Evolutionary conservation across 2,797 vertebrate species (phyloP), one percentile per base, ranked within the genome.

Genomic region (Sarcoramphus papa): DNA sequence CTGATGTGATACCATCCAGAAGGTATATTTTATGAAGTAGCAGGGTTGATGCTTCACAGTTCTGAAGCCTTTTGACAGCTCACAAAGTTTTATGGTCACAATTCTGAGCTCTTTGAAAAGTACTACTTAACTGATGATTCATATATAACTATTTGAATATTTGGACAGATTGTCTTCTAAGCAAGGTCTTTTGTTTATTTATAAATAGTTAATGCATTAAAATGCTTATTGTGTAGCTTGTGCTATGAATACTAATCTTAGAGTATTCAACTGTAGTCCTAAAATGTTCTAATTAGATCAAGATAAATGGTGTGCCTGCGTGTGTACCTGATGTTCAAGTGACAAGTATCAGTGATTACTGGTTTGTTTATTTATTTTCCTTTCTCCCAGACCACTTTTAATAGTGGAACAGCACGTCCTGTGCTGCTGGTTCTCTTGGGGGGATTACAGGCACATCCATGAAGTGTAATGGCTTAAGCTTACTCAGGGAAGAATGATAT

Each of bases 181-280:
- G 48, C 78, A 90, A 88, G 53, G 37, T 97, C 70, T 88, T 96
- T 93, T 96, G 57, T 92, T 94, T 97, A 51, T 93, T 97, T 95
- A 82, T 86, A 91, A 95, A 94, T 74, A 94, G 85, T 64, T 78
- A 92, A 87, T 95, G 67, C 68, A 73, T 95, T 95, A 72, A 95
- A 95, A 92, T 96, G 74, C 63, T 88, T 88, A 94, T 95, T 92
- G 78, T 48, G 48, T 75, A n/a, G 60, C 91, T 91, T 95, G 85
- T 97, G 91, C 75, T 88, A 5, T 85, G 95, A 97, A 95, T 97
- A 81, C 75, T 97, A 92, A 93, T 94, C 57, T 95, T 89, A 17
- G 22, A 85, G 30, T 96, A 60, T 94, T 93, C 47, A 63, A n/a
- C 16, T 59, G 19, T 47, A 88, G 70, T 87, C 76, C 81, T 88